Base-by-base conservation (phyloP, 2,888 invertebrate species). In the Prosopocoilus inquinatus region DNA sequence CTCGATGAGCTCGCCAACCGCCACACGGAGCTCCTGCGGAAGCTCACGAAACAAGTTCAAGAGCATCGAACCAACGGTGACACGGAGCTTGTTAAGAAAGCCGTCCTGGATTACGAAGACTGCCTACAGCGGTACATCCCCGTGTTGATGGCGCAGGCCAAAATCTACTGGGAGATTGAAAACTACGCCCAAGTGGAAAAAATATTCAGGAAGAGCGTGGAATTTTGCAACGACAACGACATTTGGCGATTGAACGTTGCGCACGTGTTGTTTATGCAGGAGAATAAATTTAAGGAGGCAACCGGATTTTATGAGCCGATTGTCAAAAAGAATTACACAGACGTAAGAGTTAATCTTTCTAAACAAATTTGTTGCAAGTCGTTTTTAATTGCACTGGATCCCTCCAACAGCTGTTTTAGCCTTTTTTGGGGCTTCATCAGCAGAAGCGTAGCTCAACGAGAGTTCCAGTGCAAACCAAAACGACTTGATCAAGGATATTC, bases 231-330 rank as follows among this genome's bases (percentile, higher is more conserved):
- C 65, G 97, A 97, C 71, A 94, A 96, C 67, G 96, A 98, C 67
- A 87, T 90, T 0, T 99, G 98, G 98, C 89, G 96, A 62, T 80
- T 99, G 13, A 99, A 99, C 74, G 97, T 98, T 0, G 99, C 98
- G 0, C 99, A 99, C 74, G 97, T 98, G 1, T 81, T 99, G 2
- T 99, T 98, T 74, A 99, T 99, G 98, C 97, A 98, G 78, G 96
- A 96, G 73, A 95, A 91, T 72, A 98, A 98, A 76, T 99, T 96
- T 75, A 96, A 96, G 73, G 97, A 99, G 79, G 94, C 98, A 0
- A 91, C 96, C 1, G 94, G 93, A 43, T 99, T 99, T 78, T 99
- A 99, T 75, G 98, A 98, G 70, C 96, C 97, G 0, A 91, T 98
- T 54, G 96, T 99, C 0, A 92, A 94, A 67, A 96, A 96, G 73